Evolutionary conservation across 1,140 invertebrate genomes (phyloP).

Genomic region (Papilio glaucus): DNA sequence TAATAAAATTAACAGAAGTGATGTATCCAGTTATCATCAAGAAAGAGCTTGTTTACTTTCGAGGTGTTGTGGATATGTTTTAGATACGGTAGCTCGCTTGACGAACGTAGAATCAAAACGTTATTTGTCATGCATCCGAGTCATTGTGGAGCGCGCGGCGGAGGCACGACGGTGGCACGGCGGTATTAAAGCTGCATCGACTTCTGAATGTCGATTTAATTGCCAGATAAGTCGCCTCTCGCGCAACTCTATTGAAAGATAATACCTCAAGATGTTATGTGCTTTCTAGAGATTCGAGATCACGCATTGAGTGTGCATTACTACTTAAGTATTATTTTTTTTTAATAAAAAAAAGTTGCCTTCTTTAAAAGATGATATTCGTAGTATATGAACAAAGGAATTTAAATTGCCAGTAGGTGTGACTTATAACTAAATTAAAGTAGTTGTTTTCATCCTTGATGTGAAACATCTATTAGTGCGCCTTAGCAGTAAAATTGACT

Average conservation of each 20-base stretch:
- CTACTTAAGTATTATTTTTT: neutral
- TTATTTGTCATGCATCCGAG: constrained; percentile 80
- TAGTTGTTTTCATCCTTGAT: no score
- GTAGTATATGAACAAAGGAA: no score
- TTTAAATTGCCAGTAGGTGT: no score
- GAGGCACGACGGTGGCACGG: constrained; percentile 57
- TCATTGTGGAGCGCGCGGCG: constrained; percentile 77
- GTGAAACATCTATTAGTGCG: no score
- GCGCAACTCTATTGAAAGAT: constrained; percentile 77
- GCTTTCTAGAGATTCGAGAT: constrained; percentile 70
- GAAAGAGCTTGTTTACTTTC: no score
- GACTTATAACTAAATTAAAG: no score
- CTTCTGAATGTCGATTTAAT: constrained; percentile 83
- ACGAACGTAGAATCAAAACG: constrained; percentile 75
- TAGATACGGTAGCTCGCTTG: constrained; percentile 42
- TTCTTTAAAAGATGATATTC: neutral
- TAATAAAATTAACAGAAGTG: neutral
- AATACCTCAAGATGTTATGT: constrained; percentile 75
- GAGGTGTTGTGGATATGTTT: constrained; percentile 3
- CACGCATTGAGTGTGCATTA: constrained; percentile 39
- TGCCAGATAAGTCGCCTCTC: constrained; percentile 75
- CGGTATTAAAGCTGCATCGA: constrained; percentile 73
- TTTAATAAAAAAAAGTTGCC: neutral
- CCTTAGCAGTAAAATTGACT: no score
- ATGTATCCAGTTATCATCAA: no score